These are phyloP conservation scores for Drosophila meridionalis DNA, from an alignment of 2,888 invertebrate genomes.

Conservation along the genomic window DNA sequence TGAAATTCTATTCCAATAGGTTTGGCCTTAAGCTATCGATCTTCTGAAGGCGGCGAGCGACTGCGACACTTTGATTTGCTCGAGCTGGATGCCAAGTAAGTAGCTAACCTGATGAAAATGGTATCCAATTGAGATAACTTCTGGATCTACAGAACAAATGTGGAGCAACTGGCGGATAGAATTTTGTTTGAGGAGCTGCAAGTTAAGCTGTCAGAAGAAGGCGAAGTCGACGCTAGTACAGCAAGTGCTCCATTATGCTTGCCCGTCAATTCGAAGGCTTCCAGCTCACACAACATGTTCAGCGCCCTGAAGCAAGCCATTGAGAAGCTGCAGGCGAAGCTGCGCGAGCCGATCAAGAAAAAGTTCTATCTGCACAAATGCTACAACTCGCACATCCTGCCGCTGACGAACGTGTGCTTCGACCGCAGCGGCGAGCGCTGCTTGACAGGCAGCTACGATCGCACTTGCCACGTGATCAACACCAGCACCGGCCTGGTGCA, in stretches of 20 bases:
- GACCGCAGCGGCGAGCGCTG: constrained; percentile 90
- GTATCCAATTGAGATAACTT: not conserved
- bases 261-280: constrained; percentile 35
- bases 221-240: not conserved
- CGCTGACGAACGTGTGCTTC: constrained; percentile 90
- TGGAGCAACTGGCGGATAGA: constrained; percentile 65
- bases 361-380: constrained; percentile 88
- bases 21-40: constrained; percentile 88
- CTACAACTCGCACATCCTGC: constrained; percentile 89
- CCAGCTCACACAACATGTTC: constrained; percentile 64
- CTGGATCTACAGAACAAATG: constrained; percentile 45
- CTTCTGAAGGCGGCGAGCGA: constrained; percentile 87
- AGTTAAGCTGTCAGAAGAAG: constrained; percentile 32
- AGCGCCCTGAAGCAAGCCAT: constrained; percentile 88
- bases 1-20: constrained; percentile 79
- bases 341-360: constrained; percentile 87
- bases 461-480: constrained; percentile 93
- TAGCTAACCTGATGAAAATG: constrained; percentile 16
- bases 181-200: constrained; percentile 58
- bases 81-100: constrained; percentile 88
- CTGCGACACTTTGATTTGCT: constrained; percentile 88
- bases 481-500: constrained; percentile 89
- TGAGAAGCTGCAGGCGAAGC: constrained; percentile 87
- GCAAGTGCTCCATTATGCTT: constrained; percentile 7
- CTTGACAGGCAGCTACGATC: constrained; percentile 93